Evolutionary conservation across 2,113 vertebrate genomes (phyloP).

Genomic region (Colaptes auratus): DNA sequence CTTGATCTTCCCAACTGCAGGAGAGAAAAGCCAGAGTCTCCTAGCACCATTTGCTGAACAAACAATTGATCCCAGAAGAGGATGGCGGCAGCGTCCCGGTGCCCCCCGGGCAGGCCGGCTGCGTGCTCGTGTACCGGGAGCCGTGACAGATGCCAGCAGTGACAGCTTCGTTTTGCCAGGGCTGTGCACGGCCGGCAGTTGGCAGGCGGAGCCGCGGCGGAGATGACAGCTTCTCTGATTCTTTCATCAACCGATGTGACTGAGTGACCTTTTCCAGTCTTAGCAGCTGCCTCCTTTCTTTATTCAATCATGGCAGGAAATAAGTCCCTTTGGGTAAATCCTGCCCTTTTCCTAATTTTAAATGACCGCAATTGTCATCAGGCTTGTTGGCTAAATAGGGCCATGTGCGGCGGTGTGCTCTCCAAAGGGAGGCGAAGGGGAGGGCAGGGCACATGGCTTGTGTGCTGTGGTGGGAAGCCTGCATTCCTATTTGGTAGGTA

Average conservation of each 20-base stretch:
- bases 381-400: not conserved
- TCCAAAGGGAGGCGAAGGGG: fast-evolving
- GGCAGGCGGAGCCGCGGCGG: slow-evolving; percentile 36
- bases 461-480: not conserved
- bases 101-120: not conserved
- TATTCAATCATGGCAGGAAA: slow-evolving; percentile 74
- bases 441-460: fast-evolving
- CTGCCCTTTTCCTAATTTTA: slow-evolving; percentile 63
- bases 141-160: slow-evolving; percentile 42
- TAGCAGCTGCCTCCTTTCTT: slow-evolving; percentile 73
- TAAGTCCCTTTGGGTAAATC: slow-evolving; percentile 55
- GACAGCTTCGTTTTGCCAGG: slow-evolving; percentile 73
- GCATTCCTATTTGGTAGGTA: not conserved
- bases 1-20: slow-evolving; percentile 42
- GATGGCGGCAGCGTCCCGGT: not conserved
- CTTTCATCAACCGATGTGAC: slow-evolving; percentile 74
- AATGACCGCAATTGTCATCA: slow-evolving; percentile 69
- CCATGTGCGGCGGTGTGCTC: not conserved
- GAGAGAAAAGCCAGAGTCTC: slow-evolving; percentile 46
- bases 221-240: slow-evolving; percentile 80
- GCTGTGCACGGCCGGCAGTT: slow-evolving; percentile 62
- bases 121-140: not conserved
- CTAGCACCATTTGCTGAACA: slow-evolving; percentile 39
- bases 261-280: slow-evolving; percentile 79
- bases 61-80: slow-evolving; percentile 47